These are phyloP conservation scores for Candoia aspera DNA, from an alignment of 2,113 vertebrate genomes.

Conservation along the genomic window DNA sequence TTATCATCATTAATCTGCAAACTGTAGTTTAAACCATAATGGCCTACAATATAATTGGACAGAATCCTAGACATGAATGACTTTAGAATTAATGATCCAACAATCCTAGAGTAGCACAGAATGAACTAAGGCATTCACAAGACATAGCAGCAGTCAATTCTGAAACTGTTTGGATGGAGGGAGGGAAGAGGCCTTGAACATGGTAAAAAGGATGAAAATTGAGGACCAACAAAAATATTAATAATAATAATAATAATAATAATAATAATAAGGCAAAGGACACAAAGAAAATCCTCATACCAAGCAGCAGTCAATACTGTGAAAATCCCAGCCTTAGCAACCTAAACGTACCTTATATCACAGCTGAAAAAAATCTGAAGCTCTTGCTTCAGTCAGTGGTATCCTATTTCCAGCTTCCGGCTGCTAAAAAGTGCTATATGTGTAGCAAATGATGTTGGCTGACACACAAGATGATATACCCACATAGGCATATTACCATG, in stretches of 20 bases:
- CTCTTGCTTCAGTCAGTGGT: neutral
- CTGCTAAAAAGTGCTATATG: neutral
- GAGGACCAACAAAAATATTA: too few species aligned
- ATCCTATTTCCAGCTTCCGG: rapidly evolving
- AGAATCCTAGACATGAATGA: too few species aligned
- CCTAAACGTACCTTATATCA: neutral
- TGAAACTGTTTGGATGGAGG: neutral
- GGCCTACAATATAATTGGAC: too few species aligned
- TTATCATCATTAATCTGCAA: too few species aligned
- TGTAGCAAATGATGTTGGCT: conserved; percentile 6
- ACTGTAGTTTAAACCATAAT: too few species aligned
- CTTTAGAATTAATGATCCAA: neutral
- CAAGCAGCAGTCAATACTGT: neutral
- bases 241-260: neutral
- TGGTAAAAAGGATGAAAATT: neutral
- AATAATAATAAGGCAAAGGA: neutral
- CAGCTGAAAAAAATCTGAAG: neutral
- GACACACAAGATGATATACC: neutral
- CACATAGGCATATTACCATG: conserved; percentile 17
- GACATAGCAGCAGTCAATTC: neutral
- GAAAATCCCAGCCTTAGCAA: neutral
- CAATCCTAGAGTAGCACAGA: neutral
- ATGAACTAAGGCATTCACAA: neutral
- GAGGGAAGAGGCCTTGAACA: neutral
- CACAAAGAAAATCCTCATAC: neutral